Percentiles rank a stretch among this genome's conserved stretches.
Conservation (phyloP, 2,113 vertebrate species). For the Xenopus borealis region DNA sequence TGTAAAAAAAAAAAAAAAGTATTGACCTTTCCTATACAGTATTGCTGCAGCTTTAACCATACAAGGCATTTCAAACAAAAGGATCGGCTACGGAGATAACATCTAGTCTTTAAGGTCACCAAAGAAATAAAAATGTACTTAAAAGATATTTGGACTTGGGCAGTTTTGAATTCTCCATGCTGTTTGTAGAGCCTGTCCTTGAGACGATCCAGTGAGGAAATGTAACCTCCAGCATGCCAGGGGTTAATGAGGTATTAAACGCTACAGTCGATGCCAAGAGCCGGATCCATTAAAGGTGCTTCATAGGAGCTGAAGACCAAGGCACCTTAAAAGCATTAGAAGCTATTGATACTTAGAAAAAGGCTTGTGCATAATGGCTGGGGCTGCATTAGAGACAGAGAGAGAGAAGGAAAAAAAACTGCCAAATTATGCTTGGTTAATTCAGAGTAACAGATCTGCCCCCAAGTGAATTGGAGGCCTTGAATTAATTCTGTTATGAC, state of each 20-base stretch:
- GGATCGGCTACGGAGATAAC: too few relatives aligned
- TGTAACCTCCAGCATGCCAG: constrained; percentile 25
- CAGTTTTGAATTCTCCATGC: not conserved
- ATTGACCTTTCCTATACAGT: too few relatives aligned
- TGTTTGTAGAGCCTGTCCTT: not conserved
- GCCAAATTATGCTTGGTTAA: constrained; percentile 99
- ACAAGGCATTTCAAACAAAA: too few relatives aligned
- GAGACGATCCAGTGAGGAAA: not conserved
- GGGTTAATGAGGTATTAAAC: constrained; percentile 54
- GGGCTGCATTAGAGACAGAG: constrained; percentile 80
- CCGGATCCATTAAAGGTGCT: constrained; percentile 93
- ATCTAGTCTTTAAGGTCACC: too few relatives aligned
- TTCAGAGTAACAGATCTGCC: constrained; percentile 99
- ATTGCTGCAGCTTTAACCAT: too few relatives aligned
- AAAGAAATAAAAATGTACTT: too few relatives aligned
- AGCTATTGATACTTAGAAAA: constrained; percentile 94
- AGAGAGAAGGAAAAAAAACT: constrained; percentile 61
- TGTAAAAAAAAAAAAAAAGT: too few relatives aligned
- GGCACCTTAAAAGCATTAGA: constrained; percentile 96
- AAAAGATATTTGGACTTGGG: not conserved
- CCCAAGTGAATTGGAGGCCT: constrained; percentile 99
- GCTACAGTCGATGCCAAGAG: constrained; percentile 78
- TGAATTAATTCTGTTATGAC: constrained; percentile 99
- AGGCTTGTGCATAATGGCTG: constrained; percentile 90
- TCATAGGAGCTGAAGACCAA: constrained; percentile 87